Conservation (phyloP, 2,888 invertebrate species). For the Parapristionchus giblindavisi region DNA sequence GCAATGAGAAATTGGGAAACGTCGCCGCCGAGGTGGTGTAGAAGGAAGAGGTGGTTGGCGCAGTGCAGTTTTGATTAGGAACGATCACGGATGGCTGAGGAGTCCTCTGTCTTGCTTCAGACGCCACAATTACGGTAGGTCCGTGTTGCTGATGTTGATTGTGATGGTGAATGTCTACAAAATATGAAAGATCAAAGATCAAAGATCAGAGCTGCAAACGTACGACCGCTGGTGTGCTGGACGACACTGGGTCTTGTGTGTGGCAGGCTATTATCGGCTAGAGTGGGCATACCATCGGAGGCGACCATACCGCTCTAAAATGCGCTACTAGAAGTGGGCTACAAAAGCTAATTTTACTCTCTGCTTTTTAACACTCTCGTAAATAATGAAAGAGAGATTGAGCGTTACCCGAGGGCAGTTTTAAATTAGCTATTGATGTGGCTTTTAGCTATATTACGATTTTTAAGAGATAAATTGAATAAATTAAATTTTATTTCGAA, state of each 20-base stretch:
- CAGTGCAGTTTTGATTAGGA: background rate
- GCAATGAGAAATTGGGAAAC: background rate
- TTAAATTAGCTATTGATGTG: too few species aligned
- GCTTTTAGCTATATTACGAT: too few species aligned
- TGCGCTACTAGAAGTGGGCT: background rate
- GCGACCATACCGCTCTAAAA: constrained; percentile 19
- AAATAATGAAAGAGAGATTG: background rate
- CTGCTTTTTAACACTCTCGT: too few species aligned
- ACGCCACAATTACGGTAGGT: background rate
- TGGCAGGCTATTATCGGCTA: background rate
- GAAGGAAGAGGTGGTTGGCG: background rate
- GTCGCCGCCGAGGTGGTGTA: constrained; percentile 11
- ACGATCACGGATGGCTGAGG: background rate
- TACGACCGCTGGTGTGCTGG: constrained; percentile 30
- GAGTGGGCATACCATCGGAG: background rate
- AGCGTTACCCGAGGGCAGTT: background rate
- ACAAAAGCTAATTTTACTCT: background rate
- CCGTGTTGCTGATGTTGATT: background rate
- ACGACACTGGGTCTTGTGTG: constrained; percentile 10
- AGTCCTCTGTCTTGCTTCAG: background rate
- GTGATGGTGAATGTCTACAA: background rate
- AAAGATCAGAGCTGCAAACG: background rate
- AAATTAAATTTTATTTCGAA: too few species aligned
- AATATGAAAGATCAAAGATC: background rate
- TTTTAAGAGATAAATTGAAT: too few species aligned